These are phyloP conservation scores for Willisornis vidua DNA, from an alignment of 2,113 vertebrate species.

Conservation along the genomic window DNA sequence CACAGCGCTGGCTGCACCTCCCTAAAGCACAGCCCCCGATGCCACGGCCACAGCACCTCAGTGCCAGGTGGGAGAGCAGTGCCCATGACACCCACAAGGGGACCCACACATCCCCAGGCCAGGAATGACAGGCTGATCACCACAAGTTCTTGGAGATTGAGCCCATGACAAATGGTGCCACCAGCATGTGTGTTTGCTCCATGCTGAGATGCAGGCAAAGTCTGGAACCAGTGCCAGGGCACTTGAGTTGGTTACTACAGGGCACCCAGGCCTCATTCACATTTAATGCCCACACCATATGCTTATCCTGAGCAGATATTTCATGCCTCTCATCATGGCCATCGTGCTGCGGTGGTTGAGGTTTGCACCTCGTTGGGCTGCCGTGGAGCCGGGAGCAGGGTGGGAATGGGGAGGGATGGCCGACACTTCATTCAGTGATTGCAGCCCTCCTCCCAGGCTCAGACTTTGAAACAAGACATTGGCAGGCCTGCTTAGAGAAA, in stretches of 20 bases:
- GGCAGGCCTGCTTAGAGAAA: conserved; percentile 67
- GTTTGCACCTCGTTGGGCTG: background rate
- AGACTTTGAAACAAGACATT: conserved; percentile 75
- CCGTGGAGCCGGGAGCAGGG: background rate
- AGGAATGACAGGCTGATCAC: rapidly evolving
- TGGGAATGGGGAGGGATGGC: conserved; percentile 33
- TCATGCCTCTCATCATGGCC: background rate
- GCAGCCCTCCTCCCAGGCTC: conserved; percentile 67
- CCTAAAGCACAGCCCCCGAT: background rate
- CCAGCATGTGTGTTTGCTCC: rapidly evolving
- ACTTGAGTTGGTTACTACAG: background rate
- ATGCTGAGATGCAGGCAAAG: rapidly evolving
- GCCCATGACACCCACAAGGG: rapidly evolving
- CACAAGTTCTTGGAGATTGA: background rate
- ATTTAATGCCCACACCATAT: background rate
- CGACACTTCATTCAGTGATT: conserved; percentile 56
- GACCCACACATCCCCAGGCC: background rate
- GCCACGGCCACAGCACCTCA: background rate
- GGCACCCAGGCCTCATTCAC: background rate
- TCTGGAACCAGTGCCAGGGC: background rate
- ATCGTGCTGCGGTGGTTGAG: background rate
- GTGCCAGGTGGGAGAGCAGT: background rate
- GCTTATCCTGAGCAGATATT: background rate
- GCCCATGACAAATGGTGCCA: rapidly evolving
- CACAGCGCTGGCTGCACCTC: background rate